Evolutionary conservation across 2,113 vertebrate species (phyloP), one percentile per base, ranked within the genome.

Genomic region (Oreotrochilus melanogaster): DNA sequence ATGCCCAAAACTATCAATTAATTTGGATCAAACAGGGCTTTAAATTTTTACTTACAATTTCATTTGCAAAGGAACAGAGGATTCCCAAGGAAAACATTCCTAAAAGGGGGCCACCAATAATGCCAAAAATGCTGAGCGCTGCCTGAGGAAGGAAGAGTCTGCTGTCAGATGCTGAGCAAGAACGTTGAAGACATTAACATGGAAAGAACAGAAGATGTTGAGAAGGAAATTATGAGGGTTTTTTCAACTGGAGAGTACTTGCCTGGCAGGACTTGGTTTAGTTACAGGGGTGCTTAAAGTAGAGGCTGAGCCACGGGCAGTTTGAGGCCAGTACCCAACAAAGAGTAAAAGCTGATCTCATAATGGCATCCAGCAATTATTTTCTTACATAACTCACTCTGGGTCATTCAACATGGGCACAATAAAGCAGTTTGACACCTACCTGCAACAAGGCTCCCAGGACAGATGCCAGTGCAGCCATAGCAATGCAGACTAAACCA

Each of bases 361-460:
- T 60, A n/a, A 60, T 53, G 14, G 23, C 72, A 71, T 53, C 22
- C 25, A 79, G 60, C 14, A 76, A 66, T 73, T 94, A 82, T 70
- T 94, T 92, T 72, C 84, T 88, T 82, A 33, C 7, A 24, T 61
- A 78, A 66, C 54, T 87, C 33, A 31, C 89, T 89, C 74, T 56
- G 27, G 28, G 15, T 35, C 53, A 67, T 74, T 66, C 53, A 82
- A 93, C 12, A 78, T 3, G 4, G 39, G 23, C 35, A 51, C 31
- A 24, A 70, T 88, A 83, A 65, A 94, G 66, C 43, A 27, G 9
- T 39, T 47, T 64, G 70, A 75, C 21, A 65, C 78, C 96, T 97
- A 99, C 99, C 98, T 99, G 99, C 91, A 99, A 95, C 97, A 99
- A 81, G 47, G 96, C 96, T 91, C 99, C 99, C 98, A 99, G 96